A percentile compares a stretch with the other conserved stretches of the same genome.
Conservation (phyloP, 2,797 vertebrate species). For the Hyperoplus lanceolatus region DNA sequence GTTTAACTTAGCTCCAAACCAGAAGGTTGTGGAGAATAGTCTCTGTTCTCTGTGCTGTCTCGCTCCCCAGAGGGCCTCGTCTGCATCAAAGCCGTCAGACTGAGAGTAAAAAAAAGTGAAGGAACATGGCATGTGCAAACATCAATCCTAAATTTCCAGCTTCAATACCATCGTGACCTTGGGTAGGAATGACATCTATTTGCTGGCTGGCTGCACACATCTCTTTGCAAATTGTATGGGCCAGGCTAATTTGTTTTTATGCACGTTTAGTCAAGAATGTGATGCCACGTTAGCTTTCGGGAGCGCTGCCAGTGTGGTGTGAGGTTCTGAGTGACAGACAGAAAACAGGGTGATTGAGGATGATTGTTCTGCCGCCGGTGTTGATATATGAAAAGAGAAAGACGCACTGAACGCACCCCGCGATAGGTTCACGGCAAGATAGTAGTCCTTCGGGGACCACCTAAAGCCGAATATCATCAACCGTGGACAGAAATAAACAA, state of each 20-base stretch:
- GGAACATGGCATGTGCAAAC: slow-evolving; percentile 78
- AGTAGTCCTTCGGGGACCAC: slow-evolving; percentile 76
- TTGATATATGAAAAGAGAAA: slow-evolving; percentile 82
- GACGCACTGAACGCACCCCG: slow-evolving; percentile 60
- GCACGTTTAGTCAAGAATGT: slow-evolving; percentile 88
- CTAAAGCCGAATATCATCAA: slow-evolving; percentile 79
- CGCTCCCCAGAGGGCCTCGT: slow-evolving; percentile 52
- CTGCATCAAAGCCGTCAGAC: slow-evolving; percentile 67
- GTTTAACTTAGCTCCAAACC: slow-evolving; percentile 61
- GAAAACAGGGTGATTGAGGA: slow-evolving; percentile 82
- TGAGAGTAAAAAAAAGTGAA: slow-evolving; percentile 73
- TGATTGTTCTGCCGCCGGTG: slow-evolving; percentile 80
- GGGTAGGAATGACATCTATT: slow-evolving; percentile 89
- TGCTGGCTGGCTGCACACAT: slow-evolving; percentile 88
- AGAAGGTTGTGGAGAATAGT: slow-evolving; percentile 48
- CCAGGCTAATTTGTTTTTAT: slow-evolving; percentile 90
- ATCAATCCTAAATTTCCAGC: slow-evolving; percentile 87
- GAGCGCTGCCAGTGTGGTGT: slow-evolving; percentile 74
- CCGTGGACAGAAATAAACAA: slow-evolving; percentile 70
- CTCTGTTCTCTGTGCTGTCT: slow-evolving; percentile 50
- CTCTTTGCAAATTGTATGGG: slow-evolving; percentile 88
- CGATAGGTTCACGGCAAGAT: slow-evolving; percentile 69
- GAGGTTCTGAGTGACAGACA: slow-evolving; percentile 79
- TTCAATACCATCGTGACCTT: slow-evolving; percentile 85
- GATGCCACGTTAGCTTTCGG: slow-evolving; percentile 83